Evolutionary conservation across 2,113 vertebrate genomes (phyloP).

Genomic region (Bujurquina vittata): DNA sequence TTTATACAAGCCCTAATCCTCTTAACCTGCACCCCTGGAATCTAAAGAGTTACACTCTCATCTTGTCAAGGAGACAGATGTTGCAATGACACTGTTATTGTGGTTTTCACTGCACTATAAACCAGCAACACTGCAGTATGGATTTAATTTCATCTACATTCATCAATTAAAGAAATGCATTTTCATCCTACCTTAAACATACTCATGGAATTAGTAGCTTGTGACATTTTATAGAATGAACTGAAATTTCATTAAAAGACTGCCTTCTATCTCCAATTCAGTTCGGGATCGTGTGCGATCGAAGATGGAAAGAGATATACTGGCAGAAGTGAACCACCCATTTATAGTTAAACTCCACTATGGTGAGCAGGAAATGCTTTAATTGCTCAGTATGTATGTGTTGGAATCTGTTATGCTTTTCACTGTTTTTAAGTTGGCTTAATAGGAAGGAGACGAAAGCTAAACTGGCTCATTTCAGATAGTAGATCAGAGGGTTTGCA

Average conservation of each 20-base stretch:
- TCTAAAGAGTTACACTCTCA: conserved; percentile 43
- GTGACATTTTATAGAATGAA: neutral
- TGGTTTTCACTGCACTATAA: neutral
- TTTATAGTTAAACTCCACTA: conserved; percentile 98
- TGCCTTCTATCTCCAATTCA: conserved; percentile 48
- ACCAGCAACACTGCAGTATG: neutral
- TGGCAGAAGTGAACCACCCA: conserved; percentile 96
- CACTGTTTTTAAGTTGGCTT: neutral
- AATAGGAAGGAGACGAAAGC: neutral
- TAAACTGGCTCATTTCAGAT: neutral
- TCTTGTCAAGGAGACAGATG: conserved; percentile 55
- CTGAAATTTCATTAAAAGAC: neutral
- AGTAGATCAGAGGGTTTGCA: neutral
- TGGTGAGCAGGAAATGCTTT: conserved; percentile 75
- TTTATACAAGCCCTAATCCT: conserved; percentile 58
- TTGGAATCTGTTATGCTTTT: neutral
- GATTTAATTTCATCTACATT: conserved; percentile 8
- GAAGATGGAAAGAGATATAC: conserved; percentile 97
- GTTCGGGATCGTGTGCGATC: conserved; percentile 94
- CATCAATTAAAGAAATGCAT: conserved; percentile 28
- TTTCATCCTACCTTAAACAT: neutral
- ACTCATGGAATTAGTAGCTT: neutral
- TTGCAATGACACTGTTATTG: conserved; percentile 1
- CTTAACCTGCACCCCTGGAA: conserved; percentile 55
- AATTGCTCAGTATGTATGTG: neutral